Base-by-base conservation (phyloP, 2,888 invertebrate species). In the Trichogramma evanescens region DNA sequence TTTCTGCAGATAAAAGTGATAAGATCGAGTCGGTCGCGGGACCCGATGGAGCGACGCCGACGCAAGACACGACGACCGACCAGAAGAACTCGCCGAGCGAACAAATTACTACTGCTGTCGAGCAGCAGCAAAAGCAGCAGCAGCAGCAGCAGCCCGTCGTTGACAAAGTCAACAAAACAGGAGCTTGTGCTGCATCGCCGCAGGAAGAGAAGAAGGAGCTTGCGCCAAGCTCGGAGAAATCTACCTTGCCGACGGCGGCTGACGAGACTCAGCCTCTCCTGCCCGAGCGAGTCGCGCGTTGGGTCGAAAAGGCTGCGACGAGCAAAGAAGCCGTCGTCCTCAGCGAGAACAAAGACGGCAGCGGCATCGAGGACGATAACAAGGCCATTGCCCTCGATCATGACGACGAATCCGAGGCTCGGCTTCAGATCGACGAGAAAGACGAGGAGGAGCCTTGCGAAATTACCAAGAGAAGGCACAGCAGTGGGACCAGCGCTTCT, bases 301-400 rank as follows among this genome's bases (percentile, higher is more conserved):
- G 82, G 68, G 76, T 80, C 50, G 70, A 77, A 39, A 82, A 80
- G 64, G 77, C 51, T 10, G 56, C 80, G 63, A 65, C 77, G 3
- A 77, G 26, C 26, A 26, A 26, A 26, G 26, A 79, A 74, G 66
- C 63, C 5, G 69, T 66, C 53, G 62, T 61, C 48, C 55, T 64
- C 6, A 38, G 51, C 7, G 56, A 45, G n/a, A 45, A 45, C 45
- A n/a, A 45, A n/a, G 49, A 42, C 57, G 58, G 56, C 6, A 8
- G 39, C 42, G n/a, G 5, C 26, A 7, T 38, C 53, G 56, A 49
- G 38, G 52, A 50, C 5, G 46, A 4, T 43, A 58, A 56, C 38
- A 56, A 44, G 4, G 40, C 41, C 9, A 43, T 54, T 40, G 26
- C 6, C 26, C 40, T n/a, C 26, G 26, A 26, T 26, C 26, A 26